phyloP scores from a whole-genome alignment of 1,140 invertebrate genomes.

The Magallana angulata region DNA sequence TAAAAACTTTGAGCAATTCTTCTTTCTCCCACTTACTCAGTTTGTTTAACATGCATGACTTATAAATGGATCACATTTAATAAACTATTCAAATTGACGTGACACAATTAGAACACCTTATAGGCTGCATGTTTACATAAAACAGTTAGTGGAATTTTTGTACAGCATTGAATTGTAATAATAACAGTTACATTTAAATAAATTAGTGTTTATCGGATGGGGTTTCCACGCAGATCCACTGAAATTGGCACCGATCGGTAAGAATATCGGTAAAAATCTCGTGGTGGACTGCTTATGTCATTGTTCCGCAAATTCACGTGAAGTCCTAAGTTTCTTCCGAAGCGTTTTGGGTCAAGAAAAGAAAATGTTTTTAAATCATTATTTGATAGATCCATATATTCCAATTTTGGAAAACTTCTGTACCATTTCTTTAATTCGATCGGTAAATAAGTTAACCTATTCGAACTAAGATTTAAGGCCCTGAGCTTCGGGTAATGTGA shows the following conservation, averaged over 20 bases:
- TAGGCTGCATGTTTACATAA: too few species aligned
- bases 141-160: too few species aligned
- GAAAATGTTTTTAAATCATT: slow-evolving; percentile 14
- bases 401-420: background rate
- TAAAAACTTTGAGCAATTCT: too few species aligned
- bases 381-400: slow-evolving; percentile 15
- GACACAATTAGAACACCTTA: too few species aligned
- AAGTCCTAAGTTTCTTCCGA: background rate
- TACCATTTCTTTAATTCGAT: background rate
- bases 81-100: too few species aligned
- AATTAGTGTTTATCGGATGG: background rate
- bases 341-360: background rate
- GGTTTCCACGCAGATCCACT: background rate
- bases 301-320: slow-evolving; percentile 18
- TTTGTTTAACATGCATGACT: too few species aligned
- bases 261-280: background rate
- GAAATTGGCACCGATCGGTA: background rate
- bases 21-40: too few species aligned
- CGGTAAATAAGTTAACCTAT: background rate
- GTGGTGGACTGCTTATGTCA: background rate
- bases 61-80: too few species aligned
- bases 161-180: too few species aligned
- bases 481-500: background rate
- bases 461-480: background rate
- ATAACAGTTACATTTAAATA: background rate